Conservation (phyloP, 2,113 vertebrate genomes). For the Cyanistes caeruleus region DNA sequence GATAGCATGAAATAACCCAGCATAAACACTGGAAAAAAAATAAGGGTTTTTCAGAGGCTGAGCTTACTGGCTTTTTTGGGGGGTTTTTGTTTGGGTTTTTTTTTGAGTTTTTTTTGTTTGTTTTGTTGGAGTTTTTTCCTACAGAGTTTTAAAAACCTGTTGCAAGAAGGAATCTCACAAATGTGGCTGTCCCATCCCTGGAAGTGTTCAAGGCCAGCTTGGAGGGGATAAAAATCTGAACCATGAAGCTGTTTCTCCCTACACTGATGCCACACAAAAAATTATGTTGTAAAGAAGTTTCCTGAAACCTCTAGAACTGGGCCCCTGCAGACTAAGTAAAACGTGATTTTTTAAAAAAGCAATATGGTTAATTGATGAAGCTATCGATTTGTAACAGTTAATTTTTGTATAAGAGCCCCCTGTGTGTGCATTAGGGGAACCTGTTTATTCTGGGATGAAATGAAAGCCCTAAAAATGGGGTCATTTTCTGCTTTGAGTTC, state of each 20-base stretch:
- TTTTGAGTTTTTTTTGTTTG: not conserved
- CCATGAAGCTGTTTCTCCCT: fast-evolving
- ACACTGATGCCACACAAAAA: fast-evolving
- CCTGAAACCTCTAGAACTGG: not conserved
- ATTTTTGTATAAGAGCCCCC: not conserved
- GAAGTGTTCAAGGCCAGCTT: not conserved
- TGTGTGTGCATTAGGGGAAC: not conserved
- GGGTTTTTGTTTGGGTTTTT: too few relatives aligned
- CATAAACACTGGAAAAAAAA: not conserved
- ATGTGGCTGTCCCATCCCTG: not conserved
- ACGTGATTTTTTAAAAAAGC: not conserved
- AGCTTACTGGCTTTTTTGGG: not conserved
- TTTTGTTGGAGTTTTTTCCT: too few relatives aligned
- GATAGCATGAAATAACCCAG: not conserved
- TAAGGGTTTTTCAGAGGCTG: not conserved
- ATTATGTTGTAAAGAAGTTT: not conserved
- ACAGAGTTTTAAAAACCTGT: not conserved
- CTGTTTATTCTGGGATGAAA: not conserved
- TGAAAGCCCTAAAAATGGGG: not conserved
- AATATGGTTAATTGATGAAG: not conserved
- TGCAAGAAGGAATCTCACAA: not conserved
- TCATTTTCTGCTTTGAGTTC: not conserved
- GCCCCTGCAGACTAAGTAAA: not conserved
- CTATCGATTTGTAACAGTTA: fast-evolving
- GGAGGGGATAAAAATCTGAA: not conserved